Conservation (phyloP, 2,113 vertebrate genomes). For the Deroptyus accipitrinus region DNA sequence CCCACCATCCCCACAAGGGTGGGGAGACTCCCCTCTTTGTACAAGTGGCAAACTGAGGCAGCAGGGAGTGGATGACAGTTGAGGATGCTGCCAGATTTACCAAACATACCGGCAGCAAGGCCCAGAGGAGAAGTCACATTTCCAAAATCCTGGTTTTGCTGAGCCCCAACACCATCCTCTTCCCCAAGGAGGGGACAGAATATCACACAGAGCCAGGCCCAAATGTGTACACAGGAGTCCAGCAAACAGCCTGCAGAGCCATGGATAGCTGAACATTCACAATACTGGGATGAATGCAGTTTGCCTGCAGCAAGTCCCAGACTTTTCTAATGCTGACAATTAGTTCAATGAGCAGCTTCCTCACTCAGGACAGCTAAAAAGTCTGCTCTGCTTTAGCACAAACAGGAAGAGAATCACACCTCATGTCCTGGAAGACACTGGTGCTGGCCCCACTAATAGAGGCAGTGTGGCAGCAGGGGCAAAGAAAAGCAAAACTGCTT, state of each 20-base stretch:
- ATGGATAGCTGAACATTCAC: background rate
- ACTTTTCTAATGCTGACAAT: background rate
- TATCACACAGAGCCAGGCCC: background rate
- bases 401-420: background rate
- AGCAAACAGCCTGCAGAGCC: background rate
- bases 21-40: background rate
- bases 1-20: background rate
- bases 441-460: background rate
- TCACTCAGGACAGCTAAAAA: background rate
- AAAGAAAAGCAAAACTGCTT: background rate
- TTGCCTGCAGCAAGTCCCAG: background rate
- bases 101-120: background rate
- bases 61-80: background rate
- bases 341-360: background rate
- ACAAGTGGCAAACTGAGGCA: background rate
- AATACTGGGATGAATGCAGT: background rate
- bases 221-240: rapidly evolving
- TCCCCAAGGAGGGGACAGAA: background rate
- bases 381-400: background rate
- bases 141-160: background rate
- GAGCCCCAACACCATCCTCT: background rate
- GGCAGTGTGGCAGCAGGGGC: background rate
- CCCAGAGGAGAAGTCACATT: background rate
- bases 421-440: background rate
- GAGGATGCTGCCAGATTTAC: background rate